Percentiles rank a stretch among this genome's conserved stretches.
phyloP scores from a whole-genome alignment of 2,797 vertebrate species.

The Denticeps clupeoides region DNA sequence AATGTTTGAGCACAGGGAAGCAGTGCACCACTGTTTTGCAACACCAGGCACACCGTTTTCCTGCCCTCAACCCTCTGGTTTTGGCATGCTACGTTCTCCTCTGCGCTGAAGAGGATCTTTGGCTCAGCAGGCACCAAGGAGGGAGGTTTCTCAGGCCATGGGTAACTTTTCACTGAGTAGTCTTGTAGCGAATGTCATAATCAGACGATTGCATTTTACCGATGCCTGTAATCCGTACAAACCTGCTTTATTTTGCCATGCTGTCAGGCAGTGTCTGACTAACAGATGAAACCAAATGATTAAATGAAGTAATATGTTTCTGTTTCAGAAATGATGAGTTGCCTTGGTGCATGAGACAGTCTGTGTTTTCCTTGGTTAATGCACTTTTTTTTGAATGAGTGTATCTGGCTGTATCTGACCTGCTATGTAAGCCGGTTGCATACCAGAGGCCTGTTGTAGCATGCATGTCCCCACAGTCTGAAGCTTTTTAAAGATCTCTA shows the following conservation, averaged over 20 bases:
- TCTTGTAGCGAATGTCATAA: not conserved
- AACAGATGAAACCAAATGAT: too few species aligned
- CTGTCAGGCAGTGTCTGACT: too few species aligned
- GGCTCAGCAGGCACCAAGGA: constrained; percentile 15
- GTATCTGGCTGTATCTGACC: too few species aligned
- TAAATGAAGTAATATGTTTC: too few species aligned
- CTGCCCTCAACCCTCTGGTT: constrained; percentile 33
- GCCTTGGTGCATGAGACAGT: too few species aligned
- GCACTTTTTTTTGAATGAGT: too few species aligned
- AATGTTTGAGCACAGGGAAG: constrained; percentile 57
- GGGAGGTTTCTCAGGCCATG: constrained; percentile 36
- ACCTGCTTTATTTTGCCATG: not conserved
- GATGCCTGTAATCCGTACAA: not conserved
- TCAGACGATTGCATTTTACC: not conserved
- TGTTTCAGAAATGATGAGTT: too few species aligned
- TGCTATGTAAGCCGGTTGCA: too few species aligned
- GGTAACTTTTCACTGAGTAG: constrained; percentile 54
- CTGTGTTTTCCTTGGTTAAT: too few species aligned
- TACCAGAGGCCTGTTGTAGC: too few species aligned
- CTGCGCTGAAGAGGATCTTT: constrained; percentile 22
- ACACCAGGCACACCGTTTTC: constrained; percentile 19
- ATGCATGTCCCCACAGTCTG: too few species aligned
- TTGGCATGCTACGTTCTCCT: constrained; percentile 10
- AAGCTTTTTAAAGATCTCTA: too few species aligned
- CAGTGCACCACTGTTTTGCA: constrained; percentile 26